Conservation (phyloP, 1,140 invertebrate genomes). For the Argopecten irradians region DNA sequence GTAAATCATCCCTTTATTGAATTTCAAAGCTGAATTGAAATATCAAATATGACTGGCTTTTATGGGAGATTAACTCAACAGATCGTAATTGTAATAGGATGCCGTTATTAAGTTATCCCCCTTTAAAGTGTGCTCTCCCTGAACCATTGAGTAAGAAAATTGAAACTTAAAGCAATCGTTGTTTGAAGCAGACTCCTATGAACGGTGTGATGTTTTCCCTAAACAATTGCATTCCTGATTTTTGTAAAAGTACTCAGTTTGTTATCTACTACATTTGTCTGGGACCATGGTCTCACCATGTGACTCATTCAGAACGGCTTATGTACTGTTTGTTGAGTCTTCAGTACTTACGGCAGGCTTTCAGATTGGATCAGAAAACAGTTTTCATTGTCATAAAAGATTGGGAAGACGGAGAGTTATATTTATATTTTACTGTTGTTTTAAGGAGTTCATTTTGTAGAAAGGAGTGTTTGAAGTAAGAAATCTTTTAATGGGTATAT, state of each 20-base stretch:
- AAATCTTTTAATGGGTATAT: too few species aligned
- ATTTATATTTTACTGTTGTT: too few species aligned
- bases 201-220: background rate
- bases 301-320: too few species aligned
- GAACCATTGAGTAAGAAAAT: background rate
- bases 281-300: background rate
- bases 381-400: too few species aligned
- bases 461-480: too few species aligned
- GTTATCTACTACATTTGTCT: background rate
- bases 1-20: slow-evolving; percentile 10
- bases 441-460: too few species aligned
- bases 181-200: background rate
- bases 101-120: background rate
- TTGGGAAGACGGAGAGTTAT: too few species aligned
- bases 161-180: slow-evolving; percentile 16
- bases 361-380: too few species aligned
- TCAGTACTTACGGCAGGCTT: too few species aligned
- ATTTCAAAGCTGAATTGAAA: slow-evolving; percentile 1
- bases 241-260: background rate
- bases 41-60: slow-evolving; percentile 22
- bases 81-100: background rate
- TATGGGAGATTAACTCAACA: background rate
- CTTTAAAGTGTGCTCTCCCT: background rate
- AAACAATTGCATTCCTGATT: background rate
- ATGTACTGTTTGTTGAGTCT: too few species aligned